phyloP scores from a whole-genome alignment of 1,140 invertebrate genomes.

The Pachypeltis micranthus region DNA sequence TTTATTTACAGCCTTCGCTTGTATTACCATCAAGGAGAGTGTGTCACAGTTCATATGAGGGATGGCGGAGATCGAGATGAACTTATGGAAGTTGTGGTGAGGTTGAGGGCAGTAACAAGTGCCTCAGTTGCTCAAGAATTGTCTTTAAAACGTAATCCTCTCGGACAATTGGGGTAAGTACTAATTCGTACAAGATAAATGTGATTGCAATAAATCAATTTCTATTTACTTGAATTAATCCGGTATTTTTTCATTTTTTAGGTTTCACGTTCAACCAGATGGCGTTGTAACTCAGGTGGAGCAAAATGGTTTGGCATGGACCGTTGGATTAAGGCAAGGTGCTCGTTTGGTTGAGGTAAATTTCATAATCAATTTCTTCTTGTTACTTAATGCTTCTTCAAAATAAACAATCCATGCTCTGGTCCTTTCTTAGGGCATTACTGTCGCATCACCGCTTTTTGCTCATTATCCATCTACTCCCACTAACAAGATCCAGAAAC shows the following conservation, averaged over 20 bases:
- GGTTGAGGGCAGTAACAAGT: constrained; percentile 56
- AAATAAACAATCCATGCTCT: too few relatives aligned
- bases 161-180: constrained; percentile 63
- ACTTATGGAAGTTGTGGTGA: constrained; percentile 58
- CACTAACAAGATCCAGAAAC: too few relatives aligned
- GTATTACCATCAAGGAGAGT: constrained; percentile 75
- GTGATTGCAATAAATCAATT: too few relatives aligned
- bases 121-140: constrained; percentile 63
- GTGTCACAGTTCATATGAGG: constrained; percentile 58
- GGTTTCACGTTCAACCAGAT: constrained; percentile 88
- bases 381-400: too few relatives aligned
- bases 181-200: too few relatives aligned
- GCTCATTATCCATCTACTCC: too few relatives aligned
- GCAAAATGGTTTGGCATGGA: constrained; percentile 70
- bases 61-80: constrained; percentile 59
- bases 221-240: too few relatives aligned
- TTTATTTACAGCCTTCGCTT: constrained; percentile 44
- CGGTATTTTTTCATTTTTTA: constrained; percentile 5
- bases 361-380: too few relatives aligned
- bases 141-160: constrained; percentile 60
- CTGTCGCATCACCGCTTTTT: too few relatives aligned
- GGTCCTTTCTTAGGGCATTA: too few relatives aligned
- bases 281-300: constrained; percentile 92
- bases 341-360: constrained; percentile 74
- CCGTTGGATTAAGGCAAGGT: constrained; percentile 79